Conservation (phyloP, 2,797 vertebrate species). For the Sebastes melanostomus region DNA sequence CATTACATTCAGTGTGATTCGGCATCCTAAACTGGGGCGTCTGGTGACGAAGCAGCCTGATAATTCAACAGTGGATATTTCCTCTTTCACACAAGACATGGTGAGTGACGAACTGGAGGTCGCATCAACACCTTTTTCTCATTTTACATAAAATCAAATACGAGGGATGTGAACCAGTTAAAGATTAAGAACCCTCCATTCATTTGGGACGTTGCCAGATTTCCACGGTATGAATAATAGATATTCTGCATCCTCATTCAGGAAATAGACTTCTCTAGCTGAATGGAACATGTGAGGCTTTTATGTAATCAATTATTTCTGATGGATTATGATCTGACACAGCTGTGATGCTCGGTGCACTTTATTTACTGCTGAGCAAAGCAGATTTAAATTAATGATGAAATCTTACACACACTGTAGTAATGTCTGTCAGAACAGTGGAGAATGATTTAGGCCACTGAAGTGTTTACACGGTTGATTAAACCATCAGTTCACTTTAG, state of each 20-base stretch:
- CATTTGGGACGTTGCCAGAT: constrained; percentile 38
- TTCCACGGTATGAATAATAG: constrained; percentile 63
- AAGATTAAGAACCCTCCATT: not conserved
- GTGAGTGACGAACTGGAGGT: constrained; percentile 76
- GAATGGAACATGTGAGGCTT: constrained; percentile 35
- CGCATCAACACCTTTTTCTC: not conserved
- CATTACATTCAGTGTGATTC: constrained; percentile 82
- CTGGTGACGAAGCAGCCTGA: constrained; percentile 78
- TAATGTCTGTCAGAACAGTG: not conserved
- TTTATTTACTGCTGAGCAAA: constrained; percentile 41
- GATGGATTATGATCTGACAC: constrained; percentile 14
- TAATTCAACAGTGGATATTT: constrained; percentile 80
- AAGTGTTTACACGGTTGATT: constrained; percentile 3
- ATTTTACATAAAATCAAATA: not conserved
- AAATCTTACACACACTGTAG: not conserved
- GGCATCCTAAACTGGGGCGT: constrained; percentile 85
- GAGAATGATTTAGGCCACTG: not conserved
- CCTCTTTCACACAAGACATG: constrained; percentile 89
- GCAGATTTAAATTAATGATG: constrained; percentile 28
- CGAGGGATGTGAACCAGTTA: not conserved
- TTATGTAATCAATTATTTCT: constrained; percentile 58
- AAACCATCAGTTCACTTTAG: constrained; percentile 11
- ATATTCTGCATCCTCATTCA: constrained; percentile 45
- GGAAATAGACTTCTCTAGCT: constrained; percentile 39
- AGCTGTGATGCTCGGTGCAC: not conserved